phyloP scores from a whole-genome alignment of 2,888 invertebrate species.

The Arrhopalites spinosus region DNA sequence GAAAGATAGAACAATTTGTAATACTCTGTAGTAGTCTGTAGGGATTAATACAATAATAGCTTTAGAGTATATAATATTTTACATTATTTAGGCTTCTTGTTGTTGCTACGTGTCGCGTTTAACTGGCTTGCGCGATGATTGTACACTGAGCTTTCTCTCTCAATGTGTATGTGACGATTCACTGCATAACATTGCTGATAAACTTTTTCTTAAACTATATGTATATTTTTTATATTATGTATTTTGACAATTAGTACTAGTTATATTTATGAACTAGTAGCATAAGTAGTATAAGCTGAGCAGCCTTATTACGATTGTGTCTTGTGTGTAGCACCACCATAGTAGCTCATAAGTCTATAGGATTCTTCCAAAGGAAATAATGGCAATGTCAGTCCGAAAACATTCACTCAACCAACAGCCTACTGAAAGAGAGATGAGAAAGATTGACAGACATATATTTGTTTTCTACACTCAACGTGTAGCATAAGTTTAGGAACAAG shows the following conservation, averaged over 20 bases:
- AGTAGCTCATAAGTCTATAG: background rate
- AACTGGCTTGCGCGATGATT: background rate
- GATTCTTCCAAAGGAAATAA: background rate
- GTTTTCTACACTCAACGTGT: no score
- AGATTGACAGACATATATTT: no score
- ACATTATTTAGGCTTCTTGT: background rate
- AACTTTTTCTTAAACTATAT: background rate
- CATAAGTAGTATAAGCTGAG: background rate
- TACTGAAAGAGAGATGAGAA: no score
- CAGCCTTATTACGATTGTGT: slow-evolving; percentile 8
- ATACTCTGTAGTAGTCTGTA: background rate
- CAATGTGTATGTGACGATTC: background rate
- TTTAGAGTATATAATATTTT: background rate
- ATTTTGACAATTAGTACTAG: background rate
- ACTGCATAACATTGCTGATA: background rate
- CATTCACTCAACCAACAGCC: no score
- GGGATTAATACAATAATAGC: background rate
- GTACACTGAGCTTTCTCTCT: background rate
- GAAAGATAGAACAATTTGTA: background rate
- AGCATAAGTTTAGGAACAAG: no score
- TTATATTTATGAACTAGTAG: no score
- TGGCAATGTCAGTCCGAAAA: background rate
- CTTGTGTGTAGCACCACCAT: slow-evolving; percentile 3
- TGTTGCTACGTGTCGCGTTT: background rate
- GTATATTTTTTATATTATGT: background rate